Base-by-base conservation (phyloP, 2,888 invertebrate genomes). In the Latrodectus hesperus region DNA sequence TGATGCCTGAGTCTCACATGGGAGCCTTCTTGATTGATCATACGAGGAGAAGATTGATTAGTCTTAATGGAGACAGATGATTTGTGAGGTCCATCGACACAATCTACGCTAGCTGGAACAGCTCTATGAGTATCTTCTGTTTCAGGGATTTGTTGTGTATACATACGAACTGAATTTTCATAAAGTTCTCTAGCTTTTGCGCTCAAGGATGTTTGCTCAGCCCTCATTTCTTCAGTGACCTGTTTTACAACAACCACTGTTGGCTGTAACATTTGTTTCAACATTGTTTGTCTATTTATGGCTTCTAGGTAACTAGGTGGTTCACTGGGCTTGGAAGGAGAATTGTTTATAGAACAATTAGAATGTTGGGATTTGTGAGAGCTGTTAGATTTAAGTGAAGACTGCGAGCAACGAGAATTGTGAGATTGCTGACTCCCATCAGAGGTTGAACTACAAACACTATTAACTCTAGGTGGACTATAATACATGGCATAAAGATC, bases 1-100 rank as follows among this genome's bases (percentile, higher is more conserved):
- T 94, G 93, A 91, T 95, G 94, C 92, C 94, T 94, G 70, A 95
- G 92, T 52, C 90, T 87, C 1, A 84, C 75, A 70, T 89, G 83
- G n/a, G 68, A 9, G 6, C 81, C 74, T 6, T 84, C 86, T 72
- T 73, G 84, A 51, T 38, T 73, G 53, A 52, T 60, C 16, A 75
- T 55, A 49, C 87, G 49, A 16, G 86, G 82, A 14, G 83, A 82
- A 14, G 81, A 80, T 22, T 81, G 86, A 17, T 80, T 67, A 22
- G 83, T 49, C 49, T 89, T 89, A 17, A 78, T 73, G 55, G 84
- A 38, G 49, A 76, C 38, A n/a, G 71, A 67, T 52, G 84, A 38
- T 60, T 76, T 86, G 17, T 60, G 77, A n/a, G 67, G 11, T 9
- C 81, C 83, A 82, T 85, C 87, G 3, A 55, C 68, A 26, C 72